These are phyloP conservation scores for Leptoclinus maculatus DNA, from an alignment of 2,797 vertebrate genomes.

Conservation along the genomic window DNA sequence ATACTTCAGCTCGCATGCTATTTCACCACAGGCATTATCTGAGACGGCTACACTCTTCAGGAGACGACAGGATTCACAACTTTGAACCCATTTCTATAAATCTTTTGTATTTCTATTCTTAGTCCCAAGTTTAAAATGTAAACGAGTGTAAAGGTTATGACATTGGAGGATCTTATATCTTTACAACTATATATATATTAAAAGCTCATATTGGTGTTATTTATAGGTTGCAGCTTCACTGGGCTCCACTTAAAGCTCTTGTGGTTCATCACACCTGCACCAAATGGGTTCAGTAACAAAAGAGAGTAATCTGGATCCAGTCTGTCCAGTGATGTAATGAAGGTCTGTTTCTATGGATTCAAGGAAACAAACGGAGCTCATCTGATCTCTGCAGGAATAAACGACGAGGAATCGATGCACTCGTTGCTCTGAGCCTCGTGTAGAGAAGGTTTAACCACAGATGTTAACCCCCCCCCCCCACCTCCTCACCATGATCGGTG, in stretches of 20 bases:
- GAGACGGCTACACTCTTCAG: not conserved
- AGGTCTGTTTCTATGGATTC: constrained; percentile 11
- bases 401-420: no score
- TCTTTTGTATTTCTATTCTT: not conserved
- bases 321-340: constrained; percentile 8
- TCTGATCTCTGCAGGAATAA: no score
- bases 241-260: constrained; percentile 26
- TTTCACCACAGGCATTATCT: not conserved
- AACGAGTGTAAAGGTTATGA: no score
- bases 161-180: no score
- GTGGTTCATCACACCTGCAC: constrained; percentile 5
- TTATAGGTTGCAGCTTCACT: constrained; percentile 13
- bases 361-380: not conserved
- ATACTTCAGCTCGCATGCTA: not conserved
- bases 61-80: not conserved
- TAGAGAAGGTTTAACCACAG: no score
- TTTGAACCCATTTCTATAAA: not conserved
- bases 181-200: not conserved
- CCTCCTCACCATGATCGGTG: no score
- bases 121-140: no score
- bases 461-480: no score
- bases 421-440: no score
- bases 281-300: not conserved
- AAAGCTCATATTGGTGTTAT: not conserved
- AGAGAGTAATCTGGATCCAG: not conserved